A percentile compares a stretch with the other conserved stretches of the same genome.
Conservation (phyloP, 2,797 vertebrate genomes). For the Holocentrus rufus region DNA sequence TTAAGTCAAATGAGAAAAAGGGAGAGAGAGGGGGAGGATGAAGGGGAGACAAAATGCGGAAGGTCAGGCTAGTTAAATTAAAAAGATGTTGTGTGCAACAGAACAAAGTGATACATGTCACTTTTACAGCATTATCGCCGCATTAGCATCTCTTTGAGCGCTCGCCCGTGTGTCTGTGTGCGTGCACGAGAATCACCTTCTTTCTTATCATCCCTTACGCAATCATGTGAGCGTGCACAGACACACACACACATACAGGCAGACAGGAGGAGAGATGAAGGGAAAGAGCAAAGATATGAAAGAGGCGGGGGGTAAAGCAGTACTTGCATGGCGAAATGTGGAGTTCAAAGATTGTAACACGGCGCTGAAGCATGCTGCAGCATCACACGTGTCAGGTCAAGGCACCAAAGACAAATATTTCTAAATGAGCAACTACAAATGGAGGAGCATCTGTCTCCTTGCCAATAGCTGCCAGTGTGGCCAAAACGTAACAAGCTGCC, state of each 20-base stretch:
- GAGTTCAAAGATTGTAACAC: no score
- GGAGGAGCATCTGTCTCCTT: no score
- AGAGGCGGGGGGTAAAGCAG: no score
- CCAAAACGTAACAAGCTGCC: no score
- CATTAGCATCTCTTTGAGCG: not conserved
- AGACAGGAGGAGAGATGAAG: not conserved
- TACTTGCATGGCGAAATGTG: no score
- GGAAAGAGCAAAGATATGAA: not conserved
- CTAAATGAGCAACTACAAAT: no score
- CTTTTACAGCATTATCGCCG: not conserved
- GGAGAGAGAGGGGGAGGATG: not conserved
- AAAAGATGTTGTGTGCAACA: slow-evolving; percentile 15
- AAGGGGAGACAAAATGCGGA: slow-evolving; percentile 14
- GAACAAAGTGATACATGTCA: slow-evolving; percentile 6
- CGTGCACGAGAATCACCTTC: not conserved
- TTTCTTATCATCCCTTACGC: not conserved
- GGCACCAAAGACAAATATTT: no score
- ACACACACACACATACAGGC: not conserved
- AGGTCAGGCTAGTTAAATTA: slow-evolving; percentile 27
- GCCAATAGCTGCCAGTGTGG: no score
- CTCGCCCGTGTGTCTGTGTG: not conserved
- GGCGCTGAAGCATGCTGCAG: no score
- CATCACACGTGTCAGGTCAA: no score
- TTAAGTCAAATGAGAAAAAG: slow-evolving; percentile 43
- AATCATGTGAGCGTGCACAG: not conserved